A percentile compares a stretch with the other conserved stretches of the same genome.
Evolutionary conservation across 2,113 vertebrate species (phyloP).

Genomic region (Delphinapterus leucas): DNA sequence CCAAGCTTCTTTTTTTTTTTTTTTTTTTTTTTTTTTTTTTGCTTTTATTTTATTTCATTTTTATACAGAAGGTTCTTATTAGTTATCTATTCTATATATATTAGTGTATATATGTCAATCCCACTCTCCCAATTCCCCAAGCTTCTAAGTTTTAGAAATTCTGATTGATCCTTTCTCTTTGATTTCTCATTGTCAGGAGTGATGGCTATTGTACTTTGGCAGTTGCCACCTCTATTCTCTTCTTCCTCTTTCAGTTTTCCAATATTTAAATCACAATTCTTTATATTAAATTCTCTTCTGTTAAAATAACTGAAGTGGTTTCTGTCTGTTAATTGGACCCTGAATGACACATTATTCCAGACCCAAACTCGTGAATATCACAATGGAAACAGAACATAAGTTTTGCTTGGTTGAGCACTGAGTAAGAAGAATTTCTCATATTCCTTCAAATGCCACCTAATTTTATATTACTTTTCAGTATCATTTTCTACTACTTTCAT

Average conservation of each 20-base stretch:
- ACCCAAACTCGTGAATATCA: background rate
- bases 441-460: background rate
- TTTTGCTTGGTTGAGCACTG: background rate
- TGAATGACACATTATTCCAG: background rate
- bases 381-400: background rate
- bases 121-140: no score
- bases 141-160: background rate
- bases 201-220: background rate
- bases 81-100: no score
- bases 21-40: no score
- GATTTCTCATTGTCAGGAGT: background rate
- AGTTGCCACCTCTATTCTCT: background rate
- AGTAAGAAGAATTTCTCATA: background rate
- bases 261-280: background rate
- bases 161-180: background rate
- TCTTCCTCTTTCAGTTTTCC: background rate
- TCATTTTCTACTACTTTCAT: background rate
- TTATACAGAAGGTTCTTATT: no score
- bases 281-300: background rate
- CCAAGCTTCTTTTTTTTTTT: background rate
- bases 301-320: background rate
- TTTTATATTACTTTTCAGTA: background rate
- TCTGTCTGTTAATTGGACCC: background rate
- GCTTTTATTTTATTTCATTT: no score
- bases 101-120: no score